Base-by-base conservation (phyloP, 2,888 invertebrate genomes). In the Mantis religiosa region DNA sequence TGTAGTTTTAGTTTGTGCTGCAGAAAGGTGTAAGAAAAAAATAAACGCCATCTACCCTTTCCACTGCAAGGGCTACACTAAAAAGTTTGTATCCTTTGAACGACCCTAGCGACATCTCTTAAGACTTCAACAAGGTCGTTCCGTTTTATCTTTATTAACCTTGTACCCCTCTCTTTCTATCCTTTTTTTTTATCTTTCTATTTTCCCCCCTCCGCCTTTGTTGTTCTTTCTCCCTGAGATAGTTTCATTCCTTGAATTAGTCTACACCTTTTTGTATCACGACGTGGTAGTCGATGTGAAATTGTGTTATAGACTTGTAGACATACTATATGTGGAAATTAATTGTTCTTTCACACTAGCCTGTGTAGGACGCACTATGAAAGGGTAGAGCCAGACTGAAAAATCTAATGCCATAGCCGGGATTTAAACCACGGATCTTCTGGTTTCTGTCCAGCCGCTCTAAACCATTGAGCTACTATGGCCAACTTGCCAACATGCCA, bases 101-200 rank as follows among this genome's bases (percentile, higher is more conserved):
- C 87, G 87, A 82, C 25, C 82, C 87, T 82, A 71, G 34, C 28
- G 87, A 87, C 87, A 82, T 82, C 87, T 30, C 28, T 30, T 84
- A 41, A 71, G 83, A 47, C 88, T 88, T 88, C 88, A 82, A 83
- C 88, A 88, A 88, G 88, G 14, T 85, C 86, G 85, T 88, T 88
- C 9, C 54, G 54, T 88, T 88, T 86, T 88, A 88, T 88, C 82
- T 85, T 88, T 88, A 88, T 30, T 84, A 81, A 28, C 82, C 83
- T 34, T 30, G 34, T 82, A 25, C 87, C 47, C 28, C 47, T 54
- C 27, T 54, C 47, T 71, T 87, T 87, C 34, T n/a, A 2, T 41
- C 25, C 25, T 41, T 12, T 82, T 27, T 30, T 87, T 28, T 34
- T 30, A 20, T 87, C 28, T n/a, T 87, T 34, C 82, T 87, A 7